Base-by-base conservation (phyloP, 2,888 invertebrate species). In the Aporophyla nigra region DNA sequence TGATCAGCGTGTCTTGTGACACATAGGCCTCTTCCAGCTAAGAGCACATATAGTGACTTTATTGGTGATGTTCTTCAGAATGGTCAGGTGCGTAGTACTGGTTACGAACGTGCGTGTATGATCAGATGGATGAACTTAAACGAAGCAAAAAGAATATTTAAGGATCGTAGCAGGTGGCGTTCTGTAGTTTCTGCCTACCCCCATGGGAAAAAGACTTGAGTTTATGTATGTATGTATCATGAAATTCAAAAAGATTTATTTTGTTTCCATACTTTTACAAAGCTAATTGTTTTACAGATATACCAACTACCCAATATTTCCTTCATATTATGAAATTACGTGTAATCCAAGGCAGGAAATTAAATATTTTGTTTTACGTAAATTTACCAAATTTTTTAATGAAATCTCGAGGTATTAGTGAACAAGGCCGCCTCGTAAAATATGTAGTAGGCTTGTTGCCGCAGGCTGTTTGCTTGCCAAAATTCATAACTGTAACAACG, bases 401-500 rank as follows among this genome's bases (percentile, higher is more conserved):
- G 3, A 78, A 71, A 59, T 19, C 49, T 40, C 1, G 46, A 53
- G 33, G 59, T n/a, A 27, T 27, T 59, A 6, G 12, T n/a, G 54
- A 80, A 66, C 54, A 80, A 19, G 7, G 27, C 33, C n/a, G 16
- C 14, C 12, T 24, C 56, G 49, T 51, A 56, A 76, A 54, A 54
- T 40, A 53, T 46, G 43, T 46, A 46, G 43, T 46, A 46, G 9
- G n/a, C 46, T n/a, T 46, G 19, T 16, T 53, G 12, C 46, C 33
- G 27, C 19, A 2, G 10, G 33, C 24, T 33, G 51, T 21, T 53
- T 21, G 16, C 19, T 53, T n/a, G 62, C 40, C 56, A 71, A 71
- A 46, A 53, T 43, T 56, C 33, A 51, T 59, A 19, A 61, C 19
- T 58, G 12, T 74, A 40, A 43, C 19, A 76, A 27, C 53, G 46